Evolutionary conservation across 2,797 vertebrate genomes (phyloP).

Genomic region (Myotis planiceps): DNA sequence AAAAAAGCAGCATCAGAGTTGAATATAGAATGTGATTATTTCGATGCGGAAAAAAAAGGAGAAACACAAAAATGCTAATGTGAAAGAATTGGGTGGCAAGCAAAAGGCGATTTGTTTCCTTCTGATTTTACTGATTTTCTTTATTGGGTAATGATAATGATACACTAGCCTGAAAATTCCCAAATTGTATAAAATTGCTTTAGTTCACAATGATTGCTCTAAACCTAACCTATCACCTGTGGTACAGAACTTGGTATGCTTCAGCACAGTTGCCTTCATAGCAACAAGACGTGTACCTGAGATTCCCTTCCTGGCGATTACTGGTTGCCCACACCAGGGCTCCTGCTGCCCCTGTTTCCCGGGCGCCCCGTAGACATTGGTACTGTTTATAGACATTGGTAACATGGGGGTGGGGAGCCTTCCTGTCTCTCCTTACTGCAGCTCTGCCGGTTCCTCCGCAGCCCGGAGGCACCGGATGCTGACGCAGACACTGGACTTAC

Average conservation of each 20-base stretch:
- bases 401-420: fast-evolving
- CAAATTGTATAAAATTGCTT: neutral
- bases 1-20: conserved; percentile 16
- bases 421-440: neutral
- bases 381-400: neutral
- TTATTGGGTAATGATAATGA: neutral
- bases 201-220: neutral
- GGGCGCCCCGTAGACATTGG: neutral
- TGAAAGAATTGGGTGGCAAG: too few relatives aligned
- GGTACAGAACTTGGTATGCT: neutral
- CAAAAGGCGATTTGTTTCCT: neutral
- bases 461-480: neutral
- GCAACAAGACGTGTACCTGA: neutral
- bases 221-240: neutral
- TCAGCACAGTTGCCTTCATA: neutral
- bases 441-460: neutral
- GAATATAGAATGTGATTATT: neutral
- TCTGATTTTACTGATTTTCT: neutral
- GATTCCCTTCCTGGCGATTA: too few relatives aligned
- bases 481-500: conserved; percentile 84
- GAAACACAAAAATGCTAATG: neutral
- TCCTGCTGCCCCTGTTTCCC: neutral
- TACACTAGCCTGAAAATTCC: neutral
- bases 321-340: neutral
- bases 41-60: neutral